Evolutionary conservation across 2,888 invertebrate genomes (phyloP).

Genomic region (Iselma pallidipennis): DNA sequence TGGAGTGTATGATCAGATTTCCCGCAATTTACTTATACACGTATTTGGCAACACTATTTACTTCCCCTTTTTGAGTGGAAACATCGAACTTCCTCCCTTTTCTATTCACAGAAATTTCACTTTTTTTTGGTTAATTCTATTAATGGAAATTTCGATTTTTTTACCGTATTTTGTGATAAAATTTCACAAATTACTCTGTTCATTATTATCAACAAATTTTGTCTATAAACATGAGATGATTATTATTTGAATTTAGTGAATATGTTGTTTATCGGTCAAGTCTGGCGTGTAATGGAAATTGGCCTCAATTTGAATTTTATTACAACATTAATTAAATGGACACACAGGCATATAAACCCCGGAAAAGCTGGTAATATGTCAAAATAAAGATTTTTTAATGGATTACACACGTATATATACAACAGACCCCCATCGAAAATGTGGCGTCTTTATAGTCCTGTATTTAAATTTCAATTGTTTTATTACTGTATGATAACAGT

Average conservation of each 20-base stretch:
- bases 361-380: neutral
- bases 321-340: slow-evolving; percentile 20
- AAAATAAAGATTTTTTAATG: neutral
- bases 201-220: neutral
- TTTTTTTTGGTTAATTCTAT: too few relatives aligned
- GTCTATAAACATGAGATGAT: neutral
- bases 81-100: neutral
- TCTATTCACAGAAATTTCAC: neutral
- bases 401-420: neutral
- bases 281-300: slow-evolving; percentile 27
- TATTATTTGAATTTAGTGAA: neutral
- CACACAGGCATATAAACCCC: neutral
- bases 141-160: neutral
- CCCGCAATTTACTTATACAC: slow-evolving; percentile 32
- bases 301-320: slow-evolving; percentile 21
- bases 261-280: slow-evolving; percentile 18
- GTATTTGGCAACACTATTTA: slow-evolving; percentile 33
- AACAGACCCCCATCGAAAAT: too few relatives aligned
- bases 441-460: too few relatives aligned
- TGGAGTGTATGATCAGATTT: slow-evolving; percentile 31
- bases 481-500: neutral
- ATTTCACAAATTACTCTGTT: too few relatives aligned
- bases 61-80: slow-evolving; percentile 10
- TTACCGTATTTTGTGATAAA: neutral
- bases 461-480: neutral